These are phyloP conservation scores for Platygyra sinensis DNA, from an alignment of 64 coral and sea anemone species.

Conservation along the genomic window DNA sequence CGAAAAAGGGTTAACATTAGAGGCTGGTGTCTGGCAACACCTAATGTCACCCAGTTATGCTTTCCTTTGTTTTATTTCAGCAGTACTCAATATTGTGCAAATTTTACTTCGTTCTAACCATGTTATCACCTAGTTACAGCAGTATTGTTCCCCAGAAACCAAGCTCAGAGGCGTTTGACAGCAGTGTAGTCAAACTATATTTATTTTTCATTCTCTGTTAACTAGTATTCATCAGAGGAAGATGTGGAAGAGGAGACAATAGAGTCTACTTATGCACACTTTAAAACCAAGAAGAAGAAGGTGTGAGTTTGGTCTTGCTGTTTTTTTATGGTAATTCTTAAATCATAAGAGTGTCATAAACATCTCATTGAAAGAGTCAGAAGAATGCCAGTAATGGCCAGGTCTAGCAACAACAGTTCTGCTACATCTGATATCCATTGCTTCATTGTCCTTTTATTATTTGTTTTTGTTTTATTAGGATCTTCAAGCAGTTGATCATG, in stretches of 20 bases:
- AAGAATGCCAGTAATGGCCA: too few species aligned
- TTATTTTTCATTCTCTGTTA: background rate
- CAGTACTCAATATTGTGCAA: too few species aligned
- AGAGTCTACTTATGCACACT: slow-evolving; percentile 89
- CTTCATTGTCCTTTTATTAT: background rate
- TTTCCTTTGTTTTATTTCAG: background rate
- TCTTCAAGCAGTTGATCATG: slow-evolving; percentile 92
- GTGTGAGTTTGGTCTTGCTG: background rate
- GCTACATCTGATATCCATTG: background rate
- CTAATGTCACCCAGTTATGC: background rate
- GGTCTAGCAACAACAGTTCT: too few species aligned
- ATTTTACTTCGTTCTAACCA: too few species aligned
- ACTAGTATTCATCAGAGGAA: slow-evolving; percentile 98
- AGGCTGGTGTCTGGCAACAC: too few species aligned
- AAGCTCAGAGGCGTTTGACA: background rate
- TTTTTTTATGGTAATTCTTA: background rate
- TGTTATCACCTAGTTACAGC: too few species aligned
- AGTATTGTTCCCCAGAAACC: too few species aligned
- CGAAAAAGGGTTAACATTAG: too few species aligned
- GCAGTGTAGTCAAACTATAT: background rate
- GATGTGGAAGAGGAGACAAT: slow-evolving; percentile 85
- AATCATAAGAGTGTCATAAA: too few species aligned
- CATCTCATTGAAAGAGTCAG: too few species aligned
- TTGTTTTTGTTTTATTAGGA: slow-evolving; percentile 57
- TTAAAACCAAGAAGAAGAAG: slow-evolving; percentile 98